Base-by-base conservation (phyloP, 2,888 invertebrate genomes). In the Harmothoe impar region DNA sequence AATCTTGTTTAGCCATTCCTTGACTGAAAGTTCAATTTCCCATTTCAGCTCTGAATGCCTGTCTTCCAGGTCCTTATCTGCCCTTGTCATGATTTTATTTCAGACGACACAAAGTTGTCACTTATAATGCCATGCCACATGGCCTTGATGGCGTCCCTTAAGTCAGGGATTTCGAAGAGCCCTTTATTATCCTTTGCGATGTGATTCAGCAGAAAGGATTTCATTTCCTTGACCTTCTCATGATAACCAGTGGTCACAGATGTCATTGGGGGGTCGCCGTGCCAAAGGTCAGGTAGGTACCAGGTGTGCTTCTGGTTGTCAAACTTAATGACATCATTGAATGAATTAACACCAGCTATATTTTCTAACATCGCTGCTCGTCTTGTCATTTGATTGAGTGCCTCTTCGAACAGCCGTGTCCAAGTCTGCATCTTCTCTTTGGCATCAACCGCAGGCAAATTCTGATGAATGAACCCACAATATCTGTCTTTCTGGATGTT, bases 261-360 rank as follows among this genome's bases (percentile, higher is more conserved):
- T 81, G 91, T 90, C 91, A 90, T 91, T 25, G 91, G 91, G 25
- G 91, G 91, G 68, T 90, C 90, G 25, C 91, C 91, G 17, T 78
- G n/a, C 91, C 91, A 91, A 0, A 91, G 85, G 52, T 90, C 84
- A 20, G 91, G 68, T 25, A 91, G n/a, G 56, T 84, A 90, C 43
- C 52, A 85, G n/a, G 84, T 72, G 72, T 91, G 81, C 0, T 62
- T 20, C 17, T 90, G 52, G 17, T 25, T 35, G 54, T 91, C 84
- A 84, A 84, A 91, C 5, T 56, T 84, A 17, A 91, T 52, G 72
- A 91, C 35, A 17, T 91, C 54, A 31, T 23, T 62, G 72, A 91
- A 91, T 7, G 51, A 51, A 29, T 10, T 1, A 0, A n/a, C 31
- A 15, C 23, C 35, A 52, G 35, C 29, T 7, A 72, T n/a, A 25